Evolutionary conservation across 2,888 invertebrate genomes (phyloP).

Genomic region (Adelognathus sp.): DNA sequence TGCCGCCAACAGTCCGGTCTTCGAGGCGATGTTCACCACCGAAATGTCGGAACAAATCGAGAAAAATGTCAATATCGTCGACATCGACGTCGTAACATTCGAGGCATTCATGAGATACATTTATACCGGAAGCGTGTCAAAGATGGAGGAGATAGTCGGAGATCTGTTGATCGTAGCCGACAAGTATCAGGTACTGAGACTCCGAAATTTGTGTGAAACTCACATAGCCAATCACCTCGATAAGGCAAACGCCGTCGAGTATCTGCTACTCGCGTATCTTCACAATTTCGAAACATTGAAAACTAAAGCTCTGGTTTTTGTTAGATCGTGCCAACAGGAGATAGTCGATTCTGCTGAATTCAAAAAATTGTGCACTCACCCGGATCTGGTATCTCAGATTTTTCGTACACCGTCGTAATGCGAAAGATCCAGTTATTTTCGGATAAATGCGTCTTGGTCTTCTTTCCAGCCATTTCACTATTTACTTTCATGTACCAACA

Average conservation of each 20-base stretch:
- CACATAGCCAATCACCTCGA: background rate
- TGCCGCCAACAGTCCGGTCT: conserved; percentile 31
- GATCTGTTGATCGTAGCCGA: conserved; percentile 2
- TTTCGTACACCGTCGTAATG: background rate
- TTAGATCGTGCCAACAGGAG: background rate
- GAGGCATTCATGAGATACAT: conserved; percentile 30
- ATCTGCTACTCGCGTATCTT: background rate
- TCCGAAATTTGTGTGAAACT: background rate
- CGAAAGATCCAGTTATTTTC: background rate
- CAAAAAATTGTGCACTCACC: background rate
- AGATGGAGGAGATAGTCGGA: background rate
- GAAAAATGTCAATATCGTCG: conserved; percentile 6
- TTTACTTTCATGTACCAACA: background rate
- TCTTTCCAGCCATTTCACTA: background rate
- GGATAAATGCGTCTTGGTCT: too few species aligned
- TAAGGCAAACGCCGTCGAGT: background rate
- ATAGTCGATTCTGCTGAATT: background rate
- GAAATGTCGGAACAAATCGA: background rate
- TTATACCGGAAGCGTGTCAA: conserved; percentile 23
- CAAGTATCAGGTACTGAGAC: conserved; percentile 12
- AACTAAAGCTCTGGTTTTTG: background rate
- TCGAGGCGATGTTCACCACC: conserved; percentile 38
- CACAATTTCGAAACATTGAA: background rate
- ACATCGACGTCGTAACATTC: conserved; percentile 11
- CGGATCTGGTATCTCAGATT: background rate